Conservation (phyloP, 2,113 vertebrate genomes). For the Sturnus vulgaris region DNA sequence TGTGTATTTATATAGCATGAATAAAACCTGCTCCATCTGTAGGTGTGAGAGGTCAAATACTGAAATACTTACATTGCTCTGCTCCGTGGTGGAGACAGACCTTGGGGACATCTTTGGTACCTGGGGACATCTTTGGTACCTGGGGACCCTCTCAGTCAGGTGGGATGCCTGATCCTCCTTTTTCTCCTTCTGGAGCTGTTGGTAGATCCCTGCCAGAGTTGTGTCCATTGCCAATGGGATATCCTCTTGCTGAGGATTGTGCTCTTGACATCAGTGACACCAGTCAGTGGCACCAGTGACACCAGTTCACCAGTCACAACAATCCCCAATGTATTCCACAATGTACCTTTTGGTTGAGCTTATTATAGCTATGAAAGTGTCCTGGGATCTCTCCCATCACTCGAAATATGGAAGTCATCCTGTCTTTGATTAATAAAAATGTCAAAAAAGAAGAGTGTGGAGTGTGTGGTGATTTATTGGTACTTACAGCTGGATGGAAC, state of each 20-base stretch:
- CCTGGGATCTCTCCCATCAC: neutral
- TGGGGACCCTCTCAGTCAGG: neutral
- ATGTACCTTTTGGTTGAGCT: neutral
- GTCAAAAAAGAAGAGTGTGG: neutral
- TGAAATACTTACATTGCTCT: neutral
- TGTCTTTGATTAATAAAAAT: constrained; percentile 60
- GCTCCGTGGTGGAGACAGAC: neutral
- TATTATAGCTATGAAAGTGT: neutral
- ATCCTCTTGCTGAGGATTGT: neutral
- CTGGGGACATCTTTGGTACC: neutral
- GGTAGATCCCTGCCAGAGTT: neutral
- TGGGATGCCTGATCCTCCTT: neutral
- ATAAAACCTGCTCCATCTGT: neutral
- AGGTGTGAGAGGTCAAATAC: neutral
- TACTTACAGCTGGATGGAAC: neutral
- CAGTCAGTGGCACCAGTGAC: neutral
- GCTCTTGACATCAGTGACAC: neutral
- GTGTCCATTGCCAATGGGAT: neutral
- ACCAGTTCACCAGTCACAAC: neutral
- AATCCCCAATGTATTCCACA: neutral
- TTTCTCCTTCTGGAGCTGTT: neutral
- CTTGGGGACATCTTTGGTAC: neutral
- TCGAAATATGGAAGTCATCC: rapidly evolving
- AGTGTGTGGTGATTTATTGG: neutral
- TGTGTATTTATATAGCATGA: constrained; percentile 31